Percentiles rank a stretch among this genome's conserved stretches.
These are phyloP conservation scores for Pogoniulus pusillus DNA, from an alignment of 2,797 vertebrate genomes.

Conservation along the genomic window DNA sequence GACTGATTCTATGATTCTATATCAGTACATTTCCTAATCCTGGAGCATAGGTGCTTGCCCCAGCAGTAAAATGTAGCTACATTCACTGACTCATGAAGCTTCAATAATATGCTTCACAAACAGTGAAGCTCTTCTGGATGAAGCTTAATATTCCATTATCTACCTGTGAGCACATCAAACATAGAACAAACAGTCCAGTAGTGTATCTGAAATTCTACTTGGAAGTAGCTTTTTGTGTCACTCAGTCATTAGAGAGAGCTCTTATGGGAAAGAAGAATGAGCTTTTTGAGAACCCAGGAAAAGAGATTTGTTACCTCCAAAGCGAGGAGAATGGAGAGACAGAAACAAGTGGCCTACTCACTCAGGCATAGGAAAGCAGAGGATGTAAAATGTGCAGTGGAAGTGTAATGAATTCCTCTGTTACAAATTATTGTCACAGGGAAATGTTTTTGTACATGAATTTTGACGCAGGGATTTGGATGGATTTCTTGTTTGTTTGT, in stretches of 20 bases:
- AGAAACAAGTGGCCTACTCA: conserved; percentile 23
- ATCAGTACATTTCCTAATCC: neutral
- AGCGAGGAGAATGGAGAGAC: neutral
- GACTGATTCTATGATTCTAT: too few relatives aligned
- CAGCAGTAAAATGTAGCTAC: neutral
- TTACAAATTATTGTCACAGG: conserved; percentile 48
- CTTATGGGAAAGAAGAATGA: conserved; percentile 31
- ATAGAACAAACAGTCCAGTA: neutral
- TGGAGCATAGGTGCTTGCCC: neutral
- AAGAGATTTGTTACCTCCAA: conserved; percentile 22
- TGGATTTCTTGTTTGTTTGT: conserved; percentile 47
- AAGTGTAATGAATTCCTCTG: conserved; percentile 40
- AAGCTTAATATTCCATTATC: conserved; percentile 3
- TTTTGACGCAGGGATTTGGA: conserved; percentile 43
- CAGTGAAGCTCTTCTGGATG: neutral
- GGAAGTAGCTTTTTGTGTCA: neutral
- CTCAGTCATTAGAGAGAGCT: neutral
- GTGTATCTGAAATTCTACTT: neutral
- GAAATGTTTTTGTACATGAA: conserved; percentile 53
- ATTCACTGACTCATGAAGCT: neutral
- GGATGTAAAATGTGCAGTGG: conserved; percentile 12
- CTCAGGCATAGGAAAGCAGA: conserved; percentile 5
- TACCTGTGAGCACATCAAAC: neutral
- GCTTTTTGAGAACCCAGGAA: neutral
- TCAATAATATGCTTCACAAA: neutral